Conservation (phyloP, 2,888 invertebrate species). For the Campaea margaritaria region DNA sequence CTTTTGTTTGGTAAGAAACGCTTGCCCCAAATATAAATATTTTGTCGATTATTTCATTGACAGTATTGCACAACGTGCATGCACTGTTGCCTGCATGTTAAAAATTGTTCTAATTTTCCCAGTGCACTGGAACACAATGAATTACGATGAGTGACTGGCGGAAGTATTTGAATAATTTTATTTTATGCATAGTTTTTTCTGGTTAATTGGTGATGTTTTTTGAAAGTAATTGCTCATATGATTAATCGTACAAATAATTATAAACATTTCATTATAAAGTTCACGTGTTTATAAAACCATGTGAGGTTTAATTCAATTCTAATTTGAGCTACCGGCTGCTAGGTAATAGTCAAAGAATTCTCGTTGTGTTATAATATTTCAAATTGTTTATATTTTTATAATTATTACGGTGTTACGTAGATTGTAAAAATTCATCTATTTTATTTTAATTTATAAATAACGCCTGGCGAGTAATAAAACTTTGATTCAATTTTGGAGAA, state of each 20-base stretch:
- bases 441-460: not conserved
- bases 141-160: not conserved
- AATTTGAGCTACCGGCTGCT: too few relatives aligned
- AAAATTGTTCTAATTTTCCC: not conserved
- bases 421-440: conserved; percentile 1
- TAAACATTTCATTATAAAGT: too few relatives aligned
- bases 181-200: not conserved
- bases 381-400: too few relatives aligned
- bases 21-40: too few relatives aligned
- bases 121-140: conserved; percentile 5
- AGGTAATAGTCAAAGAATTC: too few relatives aligned
- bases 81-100: conserved; percentile 17
- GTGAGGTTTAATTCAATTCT: too few relatives aligned
- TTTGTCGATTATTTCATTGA: too few relatives aligned
- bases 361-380: too few relatives aligned
- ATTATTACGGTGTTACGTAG: not conserved
- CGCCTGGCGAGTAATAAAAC: not conserved
- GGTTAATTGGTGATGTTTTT: not conserved
- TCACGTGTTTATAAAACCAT: too few relatives aligned
- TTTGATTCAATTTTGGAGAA: conserved; percentile 36
- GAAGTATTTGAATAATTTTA: conserved; percentile 16
- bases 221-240: too few relatives aligned
- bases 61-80: conserved; percentile 20
- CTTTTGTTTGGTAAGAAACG: too few relatives aligned
- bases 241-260: not conserved